Percentiles rank a stretch among this genome's conserved stretches.
Evolutionary conservation across 35 echinoderm and acorn worm genomes (phyloP).

Genomic region (Ophiothrix spiculata): DNA sequence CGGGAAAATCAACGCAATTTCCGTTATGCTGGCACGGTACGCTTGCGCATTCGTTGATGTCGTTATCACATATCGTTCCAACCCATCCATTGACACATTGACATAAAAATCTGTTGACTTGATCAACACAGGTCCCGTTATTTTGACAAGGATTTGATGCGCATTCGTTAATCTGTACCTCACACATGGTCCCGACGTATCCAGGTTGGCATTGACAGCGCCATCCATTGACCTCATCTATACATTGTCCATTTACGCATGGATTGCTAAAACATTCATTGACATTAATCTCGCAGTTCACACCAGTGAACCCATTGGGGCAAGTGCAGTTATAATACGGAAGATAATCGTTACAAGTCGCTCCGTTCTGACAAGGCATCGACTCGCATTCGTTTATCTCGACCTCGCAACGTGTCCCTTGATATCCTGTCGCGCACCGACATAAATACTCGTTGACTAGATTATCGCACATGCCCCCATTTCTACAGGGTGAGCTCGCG

Average conservation of each 20-base stretch:
- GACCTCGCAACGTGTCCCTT: conserved; percentile 16
- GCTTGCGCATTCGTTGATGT: conserved; percentile 59
- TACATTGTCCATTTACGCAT: conserved; percentile 43
- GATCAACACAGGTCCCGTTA: neutral
- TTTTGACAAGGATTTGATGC: conserved; percentile 26
- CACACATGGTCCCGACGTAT: conserved; percentile 49
- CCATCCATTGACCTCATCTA: conserved; percentile 43
- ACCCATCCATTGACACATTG: neutral
- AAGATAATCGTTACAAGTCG: neutral
- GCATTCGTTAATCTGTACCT: conserved; percentile 30
- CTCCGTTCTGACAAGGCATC: conserved; percentile 5
- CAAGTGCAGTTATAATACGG: neutral
- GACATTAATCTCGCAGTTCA: conserved; percentile 32
- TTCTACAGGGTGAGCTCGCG: conserved; percentile 45
- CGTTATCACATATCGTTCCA: conserved; percentile 22
- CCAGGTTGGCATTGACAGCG: conserved; percentile 47
- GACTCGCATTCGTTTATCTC: conserved; percentile 8
- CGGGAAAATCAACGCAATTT: conserved; percentile 48
- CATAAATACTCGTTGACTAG: conserved; percentile 28
- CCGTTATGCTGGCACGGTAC: conserved; percentile 54
- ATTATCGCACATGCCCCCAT: conserved; percentile 35
- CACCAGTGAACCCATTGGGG: conserved; percentile 4
- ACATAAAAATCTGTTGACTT: neutral
- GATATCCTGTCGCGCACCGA: conserved; percentile 40
- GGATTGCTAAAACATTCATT: conserved; percentile 62